A percentile compares a stretch with the other conserved stretches of the same genome.
These are phyloP conservation scores for Epinotia ramella DNA, from an alignment of 2,888 invertebrate species.

Conservation along the genomic window DNA sequence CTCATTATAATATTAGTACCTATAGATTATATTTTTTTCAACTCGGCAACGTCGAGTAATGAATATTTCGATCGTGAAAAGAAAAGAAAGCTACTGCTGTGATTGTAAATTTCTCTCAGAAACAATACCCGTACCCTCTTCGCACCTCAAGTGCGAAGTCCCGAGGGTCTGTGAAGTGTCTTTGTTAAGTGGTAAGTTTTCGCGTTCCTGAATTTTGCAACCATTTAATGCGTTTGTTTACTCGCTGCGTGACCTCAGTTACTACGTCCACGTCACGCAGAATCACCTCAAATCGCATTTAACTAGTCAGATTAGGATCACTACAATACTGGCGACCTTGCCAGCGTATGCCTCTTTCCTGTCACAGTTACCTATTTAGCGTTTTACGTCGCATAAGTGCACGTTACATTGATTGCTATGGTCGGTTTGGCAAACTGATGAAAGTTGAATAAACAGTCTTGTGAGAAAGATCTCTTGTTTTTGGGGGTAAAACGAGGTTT, in stretches of 20 bases:
- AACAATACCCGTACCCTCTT: slow-evolving; percentile 12
- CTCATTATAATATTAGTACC: too few species aligned
- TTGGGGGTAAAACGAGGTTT: neutral
- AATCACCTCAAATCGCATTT: slow-evolving; percentile 41
- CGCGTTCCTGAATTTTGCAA: neutral
- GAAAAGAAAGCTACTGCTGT: slow-evolving; percentile 2
- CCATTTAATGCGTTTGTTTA: slow-evolving; percentile 19
- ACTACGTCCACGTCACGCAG: slow-evolving; percentile 21
- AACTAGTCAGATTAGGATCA: slow-evolving; percentile 41
- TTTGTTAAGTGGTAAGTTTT: slow-evolving; percentile 1
- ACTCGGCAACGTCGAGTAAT: neutral
- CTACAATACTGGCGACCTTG: slow-evolving; percentile 49
- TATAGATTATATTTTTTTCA: too few species aligned
- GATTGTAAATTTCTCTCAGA: slow-evolving; percentile 4
- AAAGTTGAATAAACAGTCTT: neutral
- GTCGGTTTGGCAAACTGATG: too few species aligned
- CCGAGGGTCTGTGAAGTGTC: slow-evolving; percentile 5
- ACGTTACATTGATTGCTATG: neutral
- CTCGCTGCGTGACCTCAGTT: slow-evolving; percentile 19
- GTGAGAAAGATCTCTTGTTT: neutral
- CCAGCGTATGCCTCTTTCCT: slow-evolving; percentile 56
- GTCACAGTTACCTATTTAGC: slow-evolving; percentile 45
- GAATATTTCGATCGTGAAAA: neutral
- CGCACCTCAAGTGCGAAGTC: slow-evolving; percentile 18
- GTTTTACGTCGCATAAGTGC: neutral